Evolutionary conservation across 2,113 vertebrate species (phyloP), one percentile per base, ranked within the genome.

Genomic region (Archocentrus centrarchus): DNA sequence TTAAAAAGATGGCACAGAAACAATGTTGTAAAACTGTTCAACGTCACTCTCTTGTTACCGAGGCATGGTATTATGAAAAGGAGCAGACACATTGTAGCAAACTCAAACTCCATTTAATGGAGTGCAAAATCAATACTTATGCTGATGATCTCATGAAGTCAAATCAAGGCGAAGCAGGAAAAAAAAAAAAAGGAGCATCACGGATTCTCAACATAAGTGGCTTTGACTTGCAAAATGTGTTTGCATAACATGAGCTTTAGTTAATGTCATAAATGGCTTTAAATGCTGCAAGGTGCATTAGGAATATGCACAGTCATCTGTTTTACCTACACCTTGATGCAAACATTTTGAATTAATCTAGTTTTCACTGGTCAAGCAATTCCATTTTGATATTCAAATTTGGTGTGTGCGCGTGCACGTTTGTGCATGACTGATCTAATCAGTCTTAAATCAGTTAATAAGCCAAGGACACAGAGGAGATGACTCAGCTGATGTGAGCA

Each of bases 361-460:
- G 83, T 92, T 94, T 95, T 85, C 90, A 91, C 89, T 91, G 93
- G 92, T 93, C 87, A 90, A 88, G 94, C 93, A 93, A 93, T 94
- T 89, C 88, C 90, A 95, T 95, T 95, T 95, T 93, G 94, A 96
- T 93, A 95, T 95, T 95, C 90, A 95, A 94, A 95, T 95, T 75
- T 80, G 78, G 83, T 79, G 70, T n/a, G 79, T 77, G 44, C 41
- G 86, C 73, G 80, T 78, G 80, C 78, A 83, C 22, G 85, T 70
- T 86, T 37, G 81, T 58, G 85, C 70, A 77, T 55, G 88, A 80
- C 84, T 92, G 91, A 95, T 95, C 93, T 94, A 95, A 95, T 96
- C 94, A 94, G 90, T 88, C 90, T 90, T 94, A 93, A 93, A 94
- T 95, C 89, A 94, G 94, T 94, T 95, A 95, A 96, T 95, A 94